Conservation (phyloP, 2,888 invertebrate genomes). For the Lamellibrachia satsuma region DNA sequence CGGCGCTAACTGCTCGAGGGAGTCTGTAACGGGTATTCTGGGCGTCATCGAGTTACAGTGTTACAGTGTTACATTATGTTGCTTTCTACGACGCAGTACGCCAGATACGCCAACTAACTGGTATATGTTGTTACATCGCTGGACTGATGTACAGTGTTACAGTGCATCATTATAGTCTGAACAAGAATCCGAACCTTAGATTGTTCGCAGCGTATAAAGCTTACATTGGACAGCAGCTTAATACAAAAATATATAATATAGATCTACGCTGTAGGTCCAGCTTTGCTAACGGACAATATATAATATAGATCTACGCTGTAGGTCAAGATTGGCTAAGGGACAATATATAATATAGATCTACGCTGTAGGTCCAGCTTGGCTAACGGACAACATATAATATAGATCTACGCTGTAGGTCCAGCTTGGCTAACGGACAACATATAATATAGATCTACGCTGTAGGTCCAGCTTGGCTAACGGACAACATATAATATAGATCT, state of each 20-base stretch:
- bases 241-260: not conserved
- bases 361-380: not conserved
- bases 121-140: not conserved
- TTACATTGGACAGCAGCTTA: not conserved
- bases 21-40: not conserved
- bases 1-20: not conserved
- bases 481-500: too few species aligned
- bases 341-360: not conserved
- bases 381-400: not conserved
- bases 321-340: not conserved
- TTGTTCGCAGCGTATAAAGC: not conserved
- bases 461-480: too few species aligned
- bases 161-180: too few species aligned
- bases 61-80: too few species aligned
- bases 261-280: not conserved
- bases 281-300: not conserved
- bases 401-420: not conserved
- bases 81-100: not conserved
- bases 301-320: not conserved
- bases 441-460: too few species aligned
- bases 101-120: not conserved
- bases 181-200: not conserved
- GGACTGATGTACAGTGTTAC: not conserved
- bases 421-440: not conserved
- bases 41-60: too few species aligned